Evolutionary conservation across 1,140 invertebrate species (phyloP).

Genomic region (Diorhabda carinulata): DNA sequence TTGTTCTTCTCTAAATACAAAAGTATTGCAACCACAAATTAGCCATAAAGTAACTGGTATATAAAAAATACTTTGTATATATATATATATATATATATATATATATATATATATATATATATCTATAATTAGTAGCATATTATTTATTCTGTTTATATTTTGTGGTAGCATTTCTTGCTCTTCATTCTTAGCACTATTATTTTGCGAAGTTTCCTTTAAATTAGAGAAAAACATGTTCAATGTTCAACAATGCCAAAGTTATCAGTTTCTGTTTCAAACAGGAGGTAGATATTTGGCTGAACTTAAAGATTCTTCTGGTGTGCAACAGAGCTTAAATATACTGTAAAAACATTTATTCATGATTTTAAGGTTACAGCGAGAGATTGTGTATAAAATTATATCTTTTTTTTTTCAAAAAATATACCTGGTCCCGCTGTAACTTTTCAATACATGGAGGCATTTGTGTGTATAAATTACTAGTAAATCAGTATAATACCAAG

Average conservation of each 20-base stretch:
- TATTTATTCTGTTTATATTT: background rate
- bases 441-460: conserved; percentile 16
- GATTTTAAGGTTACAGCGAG: conserved; percentile 14
- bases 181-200: conserved; percentile 11
- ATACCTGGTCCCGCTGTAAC: conserved; percentile 10
- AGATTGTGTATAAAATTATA: conserved; percentile 19
- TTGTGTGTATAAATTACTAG: conserved; percentile 11
- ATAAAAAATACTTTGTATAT: conserved; percentile 1
- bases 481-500: conserved; percentile 5
- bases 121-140: background rate
- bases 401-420: conserved; percentile 15
- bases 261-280: background rate
- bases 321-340: conserved; percentile 21
- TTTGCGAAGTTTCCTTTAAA: conserved; percentile 16
- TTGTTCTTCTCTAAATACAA: background rate
- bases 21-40: conserved; percentile 1
- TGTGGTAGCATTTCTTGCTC: conserved; percentile 5
- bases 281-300: conserved; percentile 29
- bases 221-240: conserved; percentile 2
- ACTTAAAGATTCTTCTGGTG: conserved; percentile 21
- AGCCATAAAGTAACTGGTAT: background rate
- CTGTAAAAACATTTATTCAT: conserved; percentile 5
- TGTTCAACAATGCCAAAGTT: background rate
- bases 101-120: background rate
- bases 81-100: background rate